Evolutionary conservation across 2,113 vertebrate species (phyloP), one percentile per base, ranked within the genome.

Genomic region (Anser brachyrhynchus): DNA sequence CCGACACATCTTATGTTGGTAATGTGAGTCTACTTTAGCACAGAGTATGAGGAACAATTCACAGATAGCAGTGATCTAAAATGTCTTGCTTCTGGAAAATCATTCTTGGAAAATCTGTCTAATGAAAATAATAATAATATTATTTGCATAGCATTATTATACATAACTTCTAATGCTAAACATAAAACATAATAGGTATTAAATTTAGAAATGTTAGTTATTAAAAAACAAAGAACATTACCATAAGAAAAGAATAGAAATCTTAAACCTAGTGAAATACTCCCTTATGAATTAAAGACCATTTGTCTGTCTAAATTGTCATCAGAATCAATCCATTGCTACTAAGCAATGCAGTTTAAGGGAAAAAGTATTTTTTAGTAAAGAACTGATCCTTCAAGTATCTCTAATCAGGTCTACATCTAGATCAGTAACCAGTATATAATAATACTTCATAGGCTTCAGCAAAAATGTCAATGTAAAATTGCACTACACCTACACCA

Each of bases 401-500:
- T 93, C 91, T 95, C 91, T 65, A 92, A 94, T 86, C 74, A 87
- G 9, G 26, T 93, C 77, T 91, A 70, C 6, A 4, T 84, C 62
- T 93, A 92, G 54, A 87, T 78, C 7, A 3, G 44, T 74, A 70
- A 23, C 67, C 64, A 92, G 66, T 58, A 77, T 10, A 82, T 84
- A 95, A 80, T 92, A 90, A 83, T 71, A 65, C 64, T 86, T 91
- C 18, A 61, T 49, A 74, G 35, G 25, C 55, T 96, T 90, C 52
- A 86, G 83, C 33, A 95, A 85, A 97, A 97, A 85, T 89, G 55
- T 92, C 96, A 96, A 10, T 91, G 59, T 66, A 77, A 91, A 93
- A 95, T 95, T 97, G 84, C 88, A 94, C 61, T 96, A 95, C 89
- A 93, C 95, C 95, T 96, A 96, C 95, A 84, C 74, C 11, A 11